A percentile compares a stretch with the other conserved stretches of the same genome.
phyloP scores from a whole-genome alignment of 2,888 invertebrate species.

The Lasioglossum calceatum region DNA sequence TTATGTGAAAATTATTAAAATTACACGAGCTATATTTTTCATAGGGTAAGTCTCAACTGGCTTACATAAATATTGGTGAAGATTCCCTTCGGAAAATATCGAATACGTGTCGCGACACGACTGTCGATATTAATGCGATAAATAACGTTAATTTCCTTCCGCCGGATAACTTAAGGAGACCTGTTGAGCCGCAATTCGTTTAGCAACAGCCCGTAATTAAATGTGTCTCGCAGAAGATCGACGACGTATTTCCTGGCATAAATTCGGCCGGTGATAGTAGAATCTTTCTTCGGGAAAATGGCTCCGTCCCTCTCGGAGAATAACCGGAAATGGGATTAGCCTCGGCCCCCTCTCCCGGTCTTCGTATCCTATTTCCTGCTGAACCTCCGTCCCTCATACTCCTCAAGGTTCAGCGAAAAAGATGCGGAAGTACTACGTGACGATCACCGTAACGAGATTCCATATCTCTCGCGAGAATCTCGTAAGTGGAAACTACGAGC shows the following conservation, averaged over 20 bases:
- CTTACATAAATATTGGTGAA: too few relatives aligned
- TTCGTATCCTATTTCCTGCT: constrained; percentile 52
- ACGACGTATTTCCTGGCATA: constrained; percentile 5
- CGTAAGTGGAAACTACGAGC: neutral
- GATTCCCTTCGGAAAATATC: neutral
- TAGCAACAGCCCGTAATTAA: neutral
- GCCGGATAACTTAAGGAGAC: neutral
- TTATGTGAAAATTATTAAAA: neutral
- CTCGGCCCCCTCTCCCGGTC: neutral
- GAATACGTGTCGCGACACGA: neutral
- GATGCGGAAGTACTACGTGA: constrained; percentile 29
- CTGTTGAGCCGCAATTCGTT: constrained; percentile 17
- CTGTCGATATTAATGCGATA: neutral
- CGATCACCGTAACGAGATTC: constrained; percentile 39
- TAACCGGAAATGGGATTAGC: constrained; percentile 53
- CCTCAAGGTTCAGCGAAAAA: constrained; percentile 26
- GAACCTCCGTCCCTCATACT: constrained; percentile 39
- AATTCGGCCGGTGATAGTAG: constrained; percentile 30
- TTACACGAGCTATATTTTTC: neutral
- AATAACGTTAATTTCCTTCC: neutral
- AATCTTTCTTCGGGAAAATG: constrained; percentile 11
- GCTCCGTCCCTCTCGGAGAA: constrained; percentile 26
- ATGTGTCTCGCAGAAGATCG: neutral
- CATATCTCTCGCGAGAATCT: constrained; percentile 18
- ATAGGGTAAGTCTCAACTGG: too few relatives aligned